Base-by-base conservation (phyloP, 2,113 vertebrate genomes). In the Aphyosemion australe region DNA sequence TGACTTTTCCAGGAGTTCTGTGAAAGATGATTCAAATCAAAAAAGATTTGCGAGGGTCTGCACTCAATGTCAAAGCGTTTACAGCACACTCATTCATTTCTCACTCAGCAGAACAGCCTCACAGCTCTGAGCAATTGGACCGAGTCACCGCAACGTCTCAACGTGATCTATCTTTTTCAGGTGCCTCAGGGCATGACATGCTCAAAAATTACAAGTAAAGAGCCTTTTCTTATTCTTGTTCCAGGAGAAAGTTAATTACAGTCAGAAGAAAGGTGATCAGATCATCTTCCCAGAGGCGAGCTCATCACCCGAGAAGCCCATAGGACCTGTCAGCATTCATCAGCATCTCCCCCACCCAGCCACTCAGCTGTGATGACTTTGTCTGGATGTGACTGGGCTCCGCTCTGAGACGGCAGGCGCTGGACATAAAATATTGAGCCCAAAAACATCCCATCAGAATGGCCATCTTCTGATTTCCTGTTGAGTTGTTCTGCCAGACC, bases 311-410 rank as follows among this genome's bases (percentile, higher is more conserved):
- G 14, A 60, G 71, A 15, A 15, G 75, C 76, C 80, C 46, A 34
- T 58, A 80, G 78, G 61, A 70, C 46, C 47, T 56, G 84, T 86
- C 85, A 75, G 61, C 61, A 80, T 43, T 84, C 80, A 86, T 86
- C 84, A 84, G 69, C 10, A 41, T 85, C 69, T 79, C 57, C 57
- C 39, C 41, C 59, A 34, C 75, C 68, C 69, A 55, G 66, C 75
- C 65, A 13, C 54, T 63, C 65, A 50, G 47, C 64, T 37, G 62
- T 42, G 72, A 84, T 78, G 73, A 82, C 80, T 83, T 69, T 78
- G 80, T 88, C 78, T 76, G 39, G 63, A 83, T 69, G 39, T 11
- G 53, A 69, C 62, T 59, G 26, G 34, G 52, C 45, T 73, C 60
- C 74, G 43, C 50, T 66, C 37, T 8, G 41, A 60, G 62, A 42